These are phyloP conservation scores for Dolomedes plantarius DNA, from an alignment of 2,888 invertebrate species.

Conservation along the genomic window DNA sequence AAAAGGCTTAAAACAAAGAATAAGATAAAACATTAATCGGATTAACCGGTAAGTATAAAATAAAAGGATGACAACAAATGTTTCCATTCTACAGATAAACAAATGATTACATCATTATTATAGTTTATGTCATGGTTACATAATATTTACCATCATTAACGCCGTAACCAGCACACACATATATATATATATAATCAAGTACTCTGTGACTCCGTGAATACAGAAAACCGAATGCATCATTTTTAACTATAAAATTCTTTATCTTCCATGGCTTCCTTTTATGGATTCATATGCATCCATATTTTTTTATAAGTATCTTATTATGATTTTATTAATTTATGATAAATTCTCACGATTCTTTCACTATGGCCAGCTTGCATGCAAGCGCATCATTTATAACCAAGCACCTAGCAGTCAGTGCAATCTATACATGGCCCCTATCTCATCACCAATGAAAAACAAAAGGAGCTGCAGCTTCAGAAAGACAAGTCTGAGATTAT, in stretches of 20 bases:
- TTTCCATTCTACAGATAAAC: too few relatives aligned
- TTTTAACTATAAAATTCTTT: neutral
- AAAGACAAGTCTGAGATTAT: conserved; percentile 47
- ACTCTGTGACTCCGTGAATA: too few relatives aligned
- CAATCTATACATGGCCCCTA: conserved; percentile 14
- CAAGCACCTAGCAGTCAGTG: neutral
- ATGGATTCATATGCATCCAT: neutral
- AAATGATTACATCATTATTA: too few relatives aligned
- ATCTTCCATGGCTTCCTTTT: neutral
- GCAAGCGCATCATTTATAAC: neutral
- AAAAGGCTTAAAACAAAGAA: too few relatives aligned
- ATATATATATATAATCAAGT: too few relatives aligned
- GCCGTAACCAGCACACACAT: too few relatives aligned
- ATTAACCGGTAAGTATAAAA: too few relatives aligned
- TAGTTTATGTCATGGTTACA: too few relatives aligned
- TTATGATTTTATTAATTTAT: conserved; percentile 3
- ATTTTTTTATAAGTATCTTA: neutral
- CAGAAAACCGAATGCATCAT: neutral
- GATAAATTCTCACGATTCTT: conserved; percentile 8
- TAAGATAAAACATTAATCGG: too few relatives aligned
- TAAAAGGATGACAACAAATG: too few relatives aligned
- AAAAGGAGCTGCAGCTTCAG: neutral
- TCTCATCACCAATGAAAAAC: conserved; percentile 5
- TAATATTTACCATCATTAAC: too few relatives aligned
- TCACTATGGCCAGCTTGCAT: neutral